These are phyloP conservation scores for Nephrotoma guestfalica DNA, from an alignment of 2,888 invertebrate species.

Conservation along the genomic window DNA sequence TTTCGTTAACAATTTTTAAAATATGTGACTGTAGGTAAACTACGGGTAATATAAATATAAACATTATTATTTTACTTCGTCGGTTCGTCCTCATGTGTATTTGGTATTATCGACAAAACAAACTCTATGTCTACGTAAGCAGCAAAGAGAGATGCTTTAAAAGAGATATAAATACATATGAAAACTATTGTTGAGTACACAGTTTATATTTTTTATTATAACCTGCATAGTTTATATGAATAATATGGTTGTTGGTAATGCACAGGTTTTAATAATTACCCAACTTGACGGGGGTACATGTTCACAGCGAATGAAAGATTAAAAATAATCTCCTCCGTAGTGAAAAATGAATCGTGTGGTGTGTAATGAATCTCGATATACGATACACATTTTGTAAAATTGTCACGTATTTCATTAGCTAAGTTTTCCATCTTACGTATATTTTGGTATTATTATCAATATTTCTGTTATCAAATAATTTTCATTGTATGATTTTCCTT, in stretches of 20 bases:
- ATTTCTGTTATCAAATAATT: not conserved
- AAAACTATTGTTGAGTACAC: not conserved
- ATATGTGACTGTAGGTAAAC: not conserved
- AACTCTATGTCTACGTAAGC: not conserved
- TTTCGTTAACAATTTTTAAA: not conserved
- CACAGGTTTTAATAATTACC: not conserved
- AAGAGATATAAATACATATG: not conserved
- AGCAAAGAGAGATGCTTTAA: not conserved
- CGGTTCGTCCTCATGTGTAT: not conserved
- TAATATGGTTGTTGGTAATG: not conserved
- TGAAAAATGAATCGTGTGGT: not conserved
- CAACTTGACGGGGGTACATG: not conserved
- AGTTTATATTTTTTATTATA: not conserved
- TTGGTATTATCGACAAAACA: not conserved
- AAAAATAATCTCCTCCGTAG: not conserved
- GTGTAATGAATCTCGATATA: not conserved
- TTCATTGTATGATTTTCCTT: not conserved
- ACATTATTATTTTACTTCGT: not conserved
- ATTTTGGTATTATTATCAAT: not conserved
- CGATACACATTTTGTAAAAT: not conserved
- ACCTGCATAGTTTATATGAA: not conserved
- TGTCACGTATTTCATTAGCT: slow-evolving; percentile 6
- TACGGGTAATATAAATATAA: not conserved
- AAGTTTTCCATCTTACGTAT: not conserved
- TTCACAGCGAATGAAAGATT: not conserved